Evolutionary conservation across 2,113 vertebrate species (phyloP).

Genomic region (Antigone vipio): DNA sequence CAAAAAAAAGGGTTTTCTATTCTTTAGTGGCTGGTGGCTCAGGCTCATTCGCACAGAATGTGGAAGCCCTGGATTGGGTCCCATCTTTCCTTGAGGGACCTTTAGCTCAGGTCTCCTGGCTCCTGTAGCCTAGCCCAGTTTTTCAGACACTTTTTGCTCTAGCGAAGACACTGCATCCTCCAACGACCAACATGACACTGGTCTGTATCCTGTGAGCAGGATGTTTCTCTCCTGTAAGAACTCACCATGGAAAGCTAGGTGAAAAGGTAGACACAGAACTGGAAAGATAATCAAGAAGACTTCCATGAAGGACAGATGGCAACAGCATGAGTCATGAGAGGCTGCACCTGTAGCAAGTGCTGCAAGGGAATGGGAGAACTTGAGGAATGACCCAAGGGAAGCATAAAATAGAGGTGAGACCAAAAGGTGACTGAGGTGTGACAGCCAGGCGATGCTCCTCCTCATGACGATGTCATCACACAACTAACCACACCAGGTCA

Average conservation of each 20-base stretch:
- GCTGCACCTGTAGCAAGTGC: neutral
- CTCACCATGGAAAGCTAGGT: neutral
- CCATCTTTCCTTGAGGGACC: neutral
- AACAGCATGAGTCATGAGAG: neutral
- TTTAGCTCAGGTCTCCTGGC: neutral
- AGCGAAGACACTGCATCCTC: neutral
- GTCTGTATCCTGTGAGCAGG: neutral
- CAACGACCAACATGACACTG: neutral
- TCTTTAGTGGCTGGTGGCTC: neutral
- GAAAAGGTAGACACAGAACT: neutral
- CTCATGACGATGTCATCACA: neutral
- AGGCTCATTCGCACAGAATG: neutral
- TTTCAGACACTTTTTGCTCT: neutral
- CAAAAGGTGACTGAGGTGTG: neutral
- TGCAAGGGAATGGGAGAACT: neutral
- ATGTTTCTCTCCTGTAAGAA: neutral
- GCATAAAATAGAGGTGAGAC: neutral
- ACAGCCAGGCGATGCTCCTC: neutral
- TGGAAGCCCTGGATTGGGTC: neutral
- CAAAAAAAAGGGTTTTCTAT: slow-evolving; percentile 29
- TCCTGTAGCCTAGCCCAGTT: neutral
- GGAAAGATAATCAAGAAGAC: neutral
- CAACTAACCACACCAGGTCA: neutral
- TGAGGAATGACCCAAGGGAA: neutral
- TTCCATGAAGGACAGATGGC: neutral